phyloP scores from a whole-genome alignment of 2,797 vertebrate species.

The Danio albolineatus region DNA sequence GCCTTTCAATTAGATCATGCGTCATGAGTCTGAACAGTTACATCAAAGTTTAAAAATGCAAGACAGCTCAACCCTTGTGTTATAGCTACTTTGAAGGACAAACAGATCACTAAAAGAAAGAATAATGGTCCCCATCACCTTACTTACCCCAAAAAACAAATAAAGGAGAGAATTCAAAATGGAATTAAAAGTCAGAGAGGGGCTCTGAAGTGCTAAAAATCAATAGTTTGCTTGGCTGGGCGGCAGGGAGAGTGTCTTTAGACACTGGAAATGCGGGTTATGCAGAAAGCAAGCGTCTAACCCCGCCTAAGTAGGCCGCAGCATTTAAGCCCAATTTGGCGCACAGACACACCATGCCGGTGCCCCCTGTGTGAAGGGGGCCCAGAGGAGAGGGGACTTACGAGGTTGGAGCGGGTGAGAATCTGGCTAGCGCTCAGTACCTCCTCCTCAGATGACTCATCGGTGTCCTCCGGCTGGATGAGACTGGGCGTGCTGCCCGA shows the following conservation, averaged over 20 bases:
- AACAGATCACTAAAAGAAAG: not conserved
- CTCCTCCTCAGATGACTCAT: conserved; percentile 99
- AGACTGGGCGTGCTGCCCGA: conserved; percentile 96
- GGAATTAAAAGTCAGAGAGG: not conserved
- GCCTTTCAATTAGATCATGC: conserved; percentile 54
- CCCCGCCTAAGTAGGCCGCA: conserved; percentile 68
- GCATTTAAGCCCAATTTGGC: conserved; percentile 59
- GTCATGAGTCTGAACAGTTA: conserved; percentile 26
- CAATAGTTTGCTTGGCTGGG: conserved; percentile 43
- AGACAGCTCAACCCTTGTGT: not conserved
- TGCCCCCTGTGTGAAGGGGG: conserved; percentile 68
- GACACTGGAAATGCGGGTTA: conserved; percentile 64
- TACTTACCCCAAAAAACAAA: conserved; percentile 10
- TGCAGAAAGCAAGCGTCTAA: conserved; percentile 79
- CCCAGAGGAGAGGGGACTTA: conserved; percentile 79
- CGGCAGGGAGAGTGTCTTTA: conserved; percentile 42
- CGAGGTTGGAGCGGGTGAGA: conserved; percentile 91
- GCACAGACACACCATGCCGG: conserved; percentile 75
- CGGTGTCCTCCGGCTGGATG: conserved; percentile 97
- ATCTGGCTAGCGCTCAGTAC: conserved; percentile 97
- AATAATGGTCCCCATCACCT: conserved; percentile 16
- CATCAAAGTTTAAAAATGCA: not conserved
- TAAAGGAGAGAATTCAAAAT: conserved; percentile 8
- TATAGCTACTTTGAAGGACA: not conserved
- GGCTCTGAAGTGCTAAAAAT: conserved; percentile 9